A percentile compares a stretch with the other conserved stretches of the same genome.
Conservation (phyloP, 2,888 invertebrate species). For the Drosophila emarginata region DNA sequence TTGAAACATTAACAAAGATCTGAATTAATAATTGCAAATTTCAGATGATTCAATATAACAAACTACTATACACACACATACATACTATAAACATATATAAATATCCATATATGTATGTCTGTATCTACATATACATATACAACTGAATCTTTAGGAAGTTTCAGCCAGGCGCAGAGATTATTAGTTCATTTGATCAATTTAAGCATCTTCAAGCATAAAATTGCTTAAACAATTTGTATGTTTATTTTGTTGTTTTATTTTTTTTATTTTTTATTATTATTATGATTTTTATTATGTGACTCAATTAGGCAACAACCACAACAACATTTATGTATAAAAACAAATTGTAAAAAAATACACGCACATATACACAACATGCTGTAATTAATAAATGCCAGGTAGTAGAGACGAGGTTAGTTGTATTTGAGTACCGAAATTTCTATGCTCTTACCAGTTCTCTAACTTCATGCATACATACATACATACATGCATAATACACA, state of each 20-base stretch:
- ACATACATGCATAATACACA: no score
- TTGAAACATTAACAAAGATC: conserved; percentile 47
- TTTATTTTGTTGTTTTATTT: conserved; percentile 12
- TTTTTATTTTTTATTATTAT: conserved; percentile 1
- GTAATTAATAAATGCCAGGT: background rate
- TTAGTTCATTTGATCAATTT: conserved; percentile 18
- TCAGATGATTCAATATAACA: background rate
- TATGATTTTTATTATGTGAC: conserved; percentile 47
- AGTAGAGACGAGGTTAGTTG: background rate
- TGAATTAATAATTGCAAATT: conserved; percentile 47
- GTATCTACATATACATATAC: no score
- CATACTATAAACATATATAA: no score
- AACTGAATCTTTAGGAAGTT: conserved; percentile 17
- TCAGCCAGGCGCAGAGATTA: conserved; percentile 24
- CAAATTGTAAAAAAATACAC: background rate
- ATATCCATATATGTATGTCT: no score
- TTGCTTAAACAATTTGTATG: conserved; percentile 38
- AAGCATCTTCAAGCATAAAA: conserved; percentile 57
- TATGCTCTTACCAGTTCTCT: no score
- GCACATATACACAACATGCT: background rate
- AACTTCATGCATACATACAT: no score
- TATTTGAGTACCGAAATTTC: background rate
- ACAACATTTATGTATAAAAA: conserved; percentile 22
- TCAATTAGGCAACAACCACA: conserved; percentile 50
- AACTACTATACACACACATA: background rate